These are phyloP conservation scores for Sycophila sp. DNA, from an alignment of 1,140 invertebrate species.

Conservation along the genomic window DNA sequence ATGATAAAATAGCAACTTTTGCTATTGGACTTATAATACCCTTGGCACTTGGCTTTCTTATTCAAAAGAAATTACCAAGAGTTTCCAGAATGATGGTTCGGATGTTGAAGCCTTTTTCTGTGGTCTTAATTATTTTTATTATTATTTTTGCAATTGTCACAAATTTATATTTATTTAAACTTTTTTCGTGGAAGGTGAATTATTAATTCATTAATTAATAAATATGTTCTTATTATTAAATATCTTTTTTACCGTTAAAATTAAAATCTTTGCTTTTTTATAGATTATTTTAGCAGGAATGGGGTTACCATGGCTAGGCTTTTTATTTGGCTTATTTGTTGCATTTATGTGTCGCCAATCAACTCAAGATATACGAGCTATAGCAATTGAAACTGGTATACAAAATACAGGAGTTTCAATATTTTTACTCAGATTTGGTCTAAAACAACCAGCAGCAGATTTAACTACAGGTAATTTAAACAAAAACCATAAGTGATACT, in stretches of 20 bases:
- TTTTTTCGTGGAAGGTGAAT: slow-evolving; percentile 89
- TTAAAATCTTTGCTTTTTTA: slow-evolving; percentile 41
- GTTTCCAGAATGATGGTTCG: slow-evolving; percentile 77
- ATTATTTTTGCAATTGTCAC: slow-evolving; percentile 91
- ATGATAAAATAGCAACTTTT: slow-evolving; percentile 79
- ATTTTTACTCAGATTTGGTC: slow-evolving; percentile 78
- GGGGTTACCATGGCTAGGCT: slow-evolving; percentile 88
- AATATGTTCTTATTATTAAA: slow-evolving; percentile 14
- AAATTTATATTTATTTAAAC: slow-evolving; percentile 90
- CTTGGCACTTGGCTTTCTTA: slow-evolving; percentile 80
- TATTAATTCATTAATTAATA: too few species aligned
- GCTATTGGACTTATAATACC: slow-evolving; percentile 86
- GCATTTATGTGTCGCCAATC: slow-evolving; percentile 73
- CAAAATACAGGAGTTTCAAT: slow-evolving; percentile 96
- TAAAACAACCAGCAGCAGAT: slow-evolving; percentile 80
- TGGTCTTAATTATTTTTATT: slow-evolving; percentile 86
- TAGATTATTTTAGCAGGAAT: slow-evolving; percentile 86
- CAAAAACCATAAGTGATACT: too few species aligned
- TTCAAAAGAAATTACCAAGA: slow-evolving; percentile 76
- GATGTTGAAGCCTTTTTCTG: slow-evolving; percentile 88
- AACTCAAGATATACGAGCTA: slow-evolving; percentile 78
- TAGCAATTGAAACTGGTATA: slow-evolving; percentile 92
- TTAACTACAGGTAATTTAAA: slow-evolving; percentile 79
- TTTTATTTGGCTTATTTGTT: slow-evolving; percentile 76
- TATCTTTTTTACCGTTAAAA: slow-evolving; percentile 1